These are phyloP conservation scores for Apoderus coryli DNA, from an alignment of 2,888 invertebrate species.

Conservation along the genomic window DNA sequence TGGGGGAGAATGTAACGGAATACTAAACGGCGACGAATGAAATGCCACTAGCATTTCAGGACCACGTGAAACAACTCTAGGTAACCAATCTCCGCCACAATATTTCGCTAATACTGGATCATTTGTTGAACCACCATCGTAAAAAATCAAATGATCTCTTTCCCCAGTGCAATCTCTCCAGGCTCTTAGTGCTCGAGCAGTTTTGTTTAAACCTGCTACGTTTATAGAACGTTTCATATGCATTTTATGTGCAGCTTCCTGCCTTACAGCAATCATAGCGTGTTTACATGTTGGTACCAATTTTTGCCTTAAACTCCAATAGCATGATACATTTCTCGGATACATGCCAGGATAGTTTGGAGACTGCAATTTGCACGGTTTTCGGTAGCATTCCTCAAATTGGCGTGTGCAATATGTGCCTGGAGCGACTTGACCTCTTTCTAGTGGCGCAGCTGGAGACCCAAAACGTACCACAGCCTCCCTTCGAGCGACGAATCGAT, in stretches of 20 bases:
- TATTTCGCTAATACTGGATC: constrained; percentile 75
- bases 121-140: constrained; percentile 70
- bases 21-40: constrained; percentile 70
- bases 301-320: constrained; percentile 75
- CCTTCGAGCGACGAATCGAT: constrained; percentile 66
- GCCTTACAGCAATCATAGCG: constrained; percentile 77
- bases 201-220: constrained; percentile 57
- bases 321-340: constrained; percentile 80
- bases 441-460: constrained; percentile 57
- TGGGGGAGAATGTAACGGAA: constrained; percentile 51
- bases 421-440: constrained; percentile 68
- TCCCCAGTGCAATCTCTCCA: constrained; percentile 76
- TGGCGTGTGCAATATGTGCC: constrained; percentile 52
- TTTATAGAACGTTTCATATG: constrained; percentile 51
- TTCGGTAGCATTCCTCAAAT: constrained; percentile 73
- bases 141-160: constrained; percentile 71
- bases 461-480: constrained; percentile 72
- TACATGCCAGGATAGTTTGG: constrained; percentile 87
- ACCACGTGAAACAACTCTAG: constrained; percentile 60
- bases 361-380: constrained; percentile 73
- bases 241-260: constrained; percentile 60
- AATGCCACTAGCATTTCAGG: constrained; percentile 79
- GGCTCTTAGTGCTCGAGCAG: constrained; percentile 52
- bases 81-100: constrained; percentile 78
- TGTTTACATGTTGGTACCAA: constrained; percentile 79